Conservation (phyloP, 2,888 invertebrate species). For the Drosophila yooni region DNA sequence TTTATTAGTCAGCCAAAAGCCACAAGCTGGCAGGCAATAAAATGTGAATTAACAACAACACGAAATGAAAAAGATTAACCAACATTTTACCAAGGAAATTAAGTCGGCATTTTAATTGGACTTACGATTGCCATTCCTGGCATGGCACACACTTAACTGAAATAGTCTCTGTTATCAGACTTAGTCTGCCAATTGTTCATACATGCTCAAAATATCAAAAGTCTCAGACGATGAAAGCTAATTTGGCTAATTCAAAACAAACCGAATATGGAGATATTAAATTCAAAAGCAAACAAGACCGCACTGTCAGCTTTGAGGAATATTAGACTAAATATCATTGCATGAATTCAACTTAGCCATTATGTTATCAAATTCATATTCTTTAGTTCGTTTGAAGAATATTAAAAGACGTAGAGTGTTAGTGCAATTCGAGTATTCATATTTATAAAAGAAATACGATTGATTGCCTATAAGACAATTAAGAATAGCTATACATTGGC, state of each 20-base stretch:
- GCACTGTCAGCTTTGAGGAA: neutral
- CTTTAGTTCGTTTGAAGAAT: neutral
- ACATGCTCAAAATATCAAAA: neutral
- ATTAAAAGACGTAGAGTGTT: neutral
- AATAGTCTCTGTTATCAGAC: neutral
- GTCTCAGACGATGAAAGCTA: neutral
- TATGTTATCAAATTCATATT: neutral
- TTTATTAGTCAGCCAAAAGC: constrained; percentile 59
- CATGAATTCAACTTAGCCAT: neutral
- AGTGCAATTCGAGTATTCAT: neutral
- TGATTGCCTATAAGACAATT: neutral
- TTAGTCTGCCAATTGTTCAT: neutral
- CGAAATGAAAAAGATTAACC: constrained; percentile 6
- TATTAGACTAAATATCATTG: neutral
- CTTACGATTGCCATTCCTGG: constrained; percentile 7
- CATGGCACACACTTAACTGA: neutral
- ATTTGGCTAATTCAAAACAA: neutral
- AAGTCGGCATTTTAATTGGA: constrained; percentile 28
- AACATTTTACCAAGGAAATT: constrained; percentile 10
- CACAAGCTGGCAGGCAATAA: constrained; percentile 20
- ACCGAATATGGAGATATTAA: neutral
- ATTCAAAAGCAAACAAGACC: neutral
- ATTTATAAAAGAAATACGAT: neutral
- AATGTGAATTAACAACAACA: constrained; percentile 34
- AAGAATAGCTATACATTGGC: neutral